Conservation (phyloP, 2,888 invertebrate genomes). For the Acronicta alni region DNA sequence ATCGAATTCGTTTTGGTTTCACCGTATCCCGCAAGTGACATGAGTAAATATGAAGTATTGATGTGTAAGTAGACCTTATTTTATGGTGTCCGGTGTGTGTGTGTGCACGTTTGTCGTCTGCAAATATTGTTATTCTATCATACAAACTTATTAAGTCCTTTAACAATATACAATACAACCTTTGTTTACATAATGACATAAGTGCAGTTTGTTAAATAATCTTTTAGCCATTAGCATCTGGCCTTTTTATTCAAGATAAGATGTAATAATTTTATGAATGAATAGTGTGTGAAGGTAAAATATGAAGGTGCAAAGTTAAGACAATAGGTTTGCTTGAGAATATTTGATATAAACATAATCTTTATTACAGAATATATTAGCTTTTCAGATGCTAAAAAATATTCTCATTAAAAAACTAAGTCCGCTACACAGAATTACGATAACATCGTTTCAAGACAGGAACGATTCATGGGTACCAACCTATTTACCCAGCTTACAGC, state of each 20-base stretch:
- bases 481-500: too few species aligned
- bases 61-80: too few species aligned
- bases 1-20: too few species aligned
- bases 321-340: conserved; percentile 45
- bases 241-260: conserved; percentile 49
- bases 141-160: too few species aligned
- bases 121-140: too few species aligned
- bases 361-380: not conserved
- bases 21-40: too few species aligned
- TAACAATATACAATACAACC: conserved; percentile 41
- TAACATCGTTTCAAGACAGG: too few species aligned
- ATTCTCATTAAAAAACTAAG: not conserved
- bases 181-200: conserved; percentile 50
- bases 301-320: conserved; percentile 38
- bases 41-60: too few species aligned
- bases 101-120: too few species aligned
- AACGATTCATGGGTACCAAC: too few species aligned
- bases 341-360: not conserved
- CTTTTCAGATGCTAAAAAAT: not conserved
- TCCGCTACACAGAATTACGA: too few species aligned
- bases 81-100: too few species aligned
- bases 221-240: conserved; percentile 43
- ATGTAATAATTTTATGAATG: conserved; percentile 53
- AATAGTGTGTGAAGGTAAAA: conserved; percentile 49
- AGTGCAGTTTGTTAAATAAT: conserved; percentile 45